A percentile compares a stretch with the other conserved stretches of the same genome.
These are phyloP conservation scores for Brenthis hecate DNA, from an alignment of 2,888 invertebrate species.

Conservation along the genomic window DNA sequence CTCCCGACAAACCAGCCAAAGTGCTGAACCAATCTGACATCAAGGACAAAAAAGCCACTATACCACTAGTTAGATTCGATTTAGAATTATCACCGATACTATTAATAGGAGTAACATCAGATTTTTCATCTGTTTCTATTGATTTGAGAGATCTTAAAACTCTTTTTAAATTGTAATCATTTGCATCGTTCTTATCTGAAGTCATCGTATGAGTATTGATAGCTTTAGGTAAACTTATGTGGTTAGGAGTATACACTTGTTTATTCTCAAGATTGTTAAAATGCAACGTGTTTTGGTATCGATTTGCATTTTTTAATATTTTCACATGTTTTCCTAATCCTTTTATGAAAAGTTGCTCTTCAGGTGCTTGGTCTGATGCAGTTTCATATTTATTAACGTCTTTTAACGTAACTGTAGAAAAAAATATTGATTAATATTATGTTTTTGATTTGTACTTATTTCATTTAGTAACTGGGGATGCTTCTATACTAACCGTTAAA, in stretches of 20 bases:
- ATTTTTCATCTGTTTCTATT: constrained; percentile 9
- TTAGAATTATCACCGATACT: neutral
- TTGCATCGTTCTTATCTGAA: constrained; percentile 4
- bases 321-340: constrained; percentile 48
- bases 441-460: neutral
- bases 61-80: constrained; percentile 7
- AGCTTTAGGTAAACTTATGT: constrained; percentile 9
- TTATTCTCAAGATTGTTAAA: constrained; percentile 11
- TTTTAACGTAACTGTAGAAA: constrained; percentile 7
- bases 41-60: constrained; percentile 50
- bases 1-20: constrained; percentile 46
- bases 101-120: neutral
- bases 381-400: constrained; percentile 51
- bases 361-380: constrained; percentile 37
- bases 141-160: constrained; percentile 33
- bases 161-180: constrained; percentile 23
- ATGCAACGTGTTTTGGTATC: neutral
- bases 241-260: constrained; percentile 7
- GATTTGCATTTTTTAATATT: constrained; percentile 27
- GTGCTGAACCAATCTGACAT: constrained; percentile 56
- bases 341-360: constrained; percentile 43
- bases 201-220: neutral
- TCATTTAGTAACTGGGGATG: too few relatives aligned
- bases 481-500: too few relatives aligned
- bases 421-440: neutral